Evolutionary conservation across 2,888 invertebrate genomes (phyloP), one percentile per base, ranked within the genome.

Genomic region (Drosophila bunnanda): DNA sequence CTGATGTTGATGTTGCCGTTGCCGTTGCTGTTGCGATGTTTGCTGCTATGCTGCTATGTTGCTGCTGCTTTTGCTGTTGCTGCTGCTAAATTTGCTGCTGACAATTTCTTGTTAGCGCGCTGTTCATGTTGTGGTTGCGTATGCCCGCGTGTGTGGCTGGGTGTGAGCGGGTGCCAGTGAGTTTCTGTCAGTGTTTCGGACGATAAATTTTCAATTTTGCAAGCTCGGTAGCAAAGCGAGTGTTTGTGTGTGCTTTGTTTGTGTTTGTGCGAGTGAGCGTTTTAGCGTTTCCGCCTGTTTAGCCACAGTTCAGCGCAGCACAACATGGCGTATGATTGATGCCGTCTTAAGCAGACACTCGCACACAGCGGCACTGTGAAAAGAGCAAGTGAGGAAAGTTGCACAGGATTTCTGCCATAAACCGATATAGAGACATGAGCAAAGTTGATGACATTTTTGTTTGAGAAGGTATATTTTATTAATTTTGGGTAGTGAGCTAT

Each of bases 141-240:
- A 48, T 53, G 50, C 46, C 57, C 22, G 43, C 22, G 43, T 22
- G 41, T 22, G 43, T n/a, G n/a, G n/a, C n/a, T n/a, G n/a, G n/a
- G n/a, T 52, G 22, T 46, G 36, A 57, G 60, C 52, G 57, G 28
- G 36, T 67, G 46, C 28, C 46, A 46, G 46, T 48, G 48, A 32
- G 48, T 50, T 50, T 50, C 43, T 73, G 73, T 68, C 67, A 60
- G 59, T 44, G 75, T 89, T 86, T 82, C 77, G 80, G 80, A 82
- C 85, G 77, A 87, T 87, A 88, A 88, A 88, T 79, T 89, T 87
- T 88, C 89, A 89, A 87, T 89, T 87, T 82, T 66, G 65, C 44
- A 75, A 80, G 20, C 76, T 62, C 54, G 66, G 20, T 48, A 13
- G 61, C 48, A 54, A 34, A 28, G 44, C 52, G 61, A 30, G 30